Percentiles rank a stretch among this genome's conserved stretches.
Conservation (phyloP, 2,888 invertebrate genomes). For the Ormia ochracea region DNA sequence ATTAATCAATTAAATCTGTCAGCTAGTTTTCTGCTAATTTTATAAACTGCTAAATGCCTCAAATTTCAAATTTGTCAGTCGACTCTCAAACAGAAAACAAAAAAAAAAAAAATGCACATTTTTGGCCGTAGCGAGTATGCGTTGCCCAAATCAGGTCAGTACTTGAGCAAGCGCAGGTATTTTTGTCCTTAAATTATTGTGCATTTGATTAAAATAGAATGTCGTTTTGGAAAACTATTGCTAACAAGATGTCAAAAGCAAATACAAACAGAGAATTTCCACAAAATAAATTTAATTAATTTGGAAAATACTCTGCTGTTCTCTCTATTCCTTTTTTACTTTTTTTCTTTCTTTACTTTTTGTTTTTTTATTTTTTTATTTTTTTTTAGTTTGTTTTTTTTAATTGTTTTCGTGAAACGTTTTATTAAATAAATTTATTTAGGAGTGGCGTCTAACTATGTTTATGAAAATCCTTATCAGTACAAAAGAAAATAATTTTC, state of each 20-base stretch:
- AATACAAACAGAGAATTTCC: conserved; percentile 6
- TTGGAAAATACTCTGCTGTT: not conserved
- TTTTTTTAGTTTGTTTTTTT: too few relatives aligned
- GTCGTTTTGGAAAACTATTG: not conserved
- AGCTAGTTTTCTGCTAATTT: too few relatives aligned
- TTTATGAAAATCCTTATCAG: conserved; percentile 23
- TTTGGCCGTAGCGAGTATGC: not conserved
- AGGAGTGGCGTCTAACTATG: conserved; percentile 29
- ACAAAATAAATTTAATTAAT: conserved; percentile 12
- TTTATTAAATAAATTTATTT: conserved; percentile 49
- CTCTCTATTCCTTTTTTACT: not conserved
- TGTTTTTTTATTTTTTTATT: too few relatives aligned
- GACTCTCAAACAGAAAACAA: too few relatives aligned
- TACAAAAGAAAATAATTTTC: conserved; percentile 5
- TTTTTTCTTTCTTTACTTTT: too few relatives aligned
- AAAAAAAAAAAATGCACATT: too few relatives aligned
- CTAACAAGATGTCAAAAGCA: conserved; percentile 22
- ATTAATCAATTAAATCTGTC: too few relatives aligned
- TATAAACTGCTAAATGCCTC: too few relatives aligned
- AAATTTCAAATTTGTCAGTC: too few relatives aligned
- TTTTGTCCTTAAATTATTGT: not conserved
- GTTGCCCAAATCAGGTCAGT: not conserved
- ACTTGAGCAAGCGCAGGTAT: not conserved
- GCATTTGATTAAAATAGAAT: not conserved
- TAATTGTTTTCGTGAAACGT: not conserved